Percentiles rank a stretch among this genome's conserved stretches.
These are phyloP conservation scores for Asarcornis scutulata DNA, from an alignment of 2,113 vertebrate species.

Conservation along the genomic window DNA sequence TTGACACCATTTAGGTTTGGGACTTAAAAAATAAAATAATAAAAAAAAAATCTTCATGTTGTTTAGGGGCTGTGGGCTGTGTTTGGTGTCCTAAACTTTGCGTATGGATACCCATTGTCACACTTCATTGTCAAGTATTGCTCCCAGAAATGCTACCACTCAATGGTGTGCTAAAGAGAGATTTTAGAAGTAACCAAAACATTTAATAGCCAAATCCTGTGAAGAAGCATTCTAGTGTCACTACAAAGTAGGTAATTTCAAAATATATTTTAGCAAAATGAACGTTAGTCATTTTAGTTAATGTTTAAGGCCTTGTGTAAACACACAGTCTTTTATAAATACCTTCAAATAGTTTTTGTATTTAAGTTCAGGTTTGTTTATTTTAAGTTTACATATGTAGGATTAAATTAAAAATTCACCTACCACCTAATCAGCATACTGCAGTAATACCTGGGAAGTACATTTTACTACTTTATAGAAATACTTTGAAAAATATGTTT, in stretches of 20 bases:
- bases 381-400: background rate
- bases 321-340: background rate
- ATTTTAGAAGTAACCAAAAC: background rate
- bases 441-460: background rate
- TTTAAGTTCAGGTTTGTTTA: background rate
- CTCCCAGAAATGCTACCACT: background rate
- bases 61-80: background rate
- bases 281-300: background rate
- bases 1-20: background rate
- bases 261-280: background rate
- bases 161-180: background rate
- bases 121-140: background rate
- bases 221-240: background rate
- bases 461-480: background rate
- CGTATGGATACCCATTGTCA: background rate
- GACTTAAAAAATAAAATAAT: background rate
- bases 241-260: background rate
- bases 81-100: background rate
- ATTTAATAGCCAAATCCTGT: background rate
- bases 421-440: background rate
- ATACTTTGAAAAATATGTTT: background rate
- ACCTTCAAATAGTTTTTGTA: background rate
- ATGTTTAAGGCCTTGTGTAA: background rate
- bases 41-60: background rate
- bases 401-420: background rate